Base-by-base conservation (phyloP, 1,140 invertebrate genomes). In the Leptonema lineaticorne region DNA sequence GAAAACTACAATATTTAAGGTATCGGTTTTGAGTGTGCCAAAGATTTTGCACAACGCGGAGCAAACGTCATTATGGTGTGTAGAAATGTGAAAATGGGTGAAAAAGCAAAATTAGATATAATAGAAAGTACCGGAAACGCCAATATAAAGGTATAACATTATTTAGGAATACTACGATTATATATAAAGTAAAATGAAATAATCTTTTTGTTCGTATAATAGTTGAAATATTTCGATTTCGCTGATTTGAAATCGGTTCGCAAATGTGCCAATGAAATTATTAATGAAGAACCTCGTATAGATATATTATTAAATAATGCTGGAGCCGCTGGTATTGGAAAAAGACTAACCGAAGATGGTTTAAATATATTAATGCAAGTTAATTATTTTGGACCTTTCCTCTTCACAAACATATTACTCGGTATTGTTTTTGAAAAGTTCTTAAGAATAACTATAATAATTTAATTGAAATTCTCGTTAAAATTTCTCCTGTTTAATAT, bases 291-390 rank as follows among this genome's bases (percentile, higher is more conserved):
- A 74, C 65, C 76, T 0, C 79, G 83, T 67, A 71, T 91, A 14
- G 85, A 91, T 73, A 83, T 90, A 28, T 75, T 91, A 1, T 81
- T 91, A 1, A 89, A 90, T 71, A 90, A 90, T 75, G 89, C 88
- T n/a, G 87, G 82, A 0, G 78, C 79, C 1, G 78, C 76, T 59
- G 75, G 77, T 6, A 69, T 75, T 11, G 75, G 74, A 0, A 77
- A 79, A 26, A 76, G 79, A 66, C 84, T 75, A 69, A 89, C 88
- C 2, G 83, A 83, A 20, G 88, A 90, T 74, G 86, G 86, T 0
- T 76, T 89, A n/a, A 81, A 89, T 59, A 76, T 77, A 5, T 83
- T 83, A 26, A 86, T 88, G 81, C 86, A 87, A 70, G 81, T 86
- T 11, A 90, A 91, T 73, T 82, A 89, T 75, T 85, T 88, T 72